Conservation (phyloP, 1,140 invertebrate genomes). For the Callitettix versicolor region DNA sequence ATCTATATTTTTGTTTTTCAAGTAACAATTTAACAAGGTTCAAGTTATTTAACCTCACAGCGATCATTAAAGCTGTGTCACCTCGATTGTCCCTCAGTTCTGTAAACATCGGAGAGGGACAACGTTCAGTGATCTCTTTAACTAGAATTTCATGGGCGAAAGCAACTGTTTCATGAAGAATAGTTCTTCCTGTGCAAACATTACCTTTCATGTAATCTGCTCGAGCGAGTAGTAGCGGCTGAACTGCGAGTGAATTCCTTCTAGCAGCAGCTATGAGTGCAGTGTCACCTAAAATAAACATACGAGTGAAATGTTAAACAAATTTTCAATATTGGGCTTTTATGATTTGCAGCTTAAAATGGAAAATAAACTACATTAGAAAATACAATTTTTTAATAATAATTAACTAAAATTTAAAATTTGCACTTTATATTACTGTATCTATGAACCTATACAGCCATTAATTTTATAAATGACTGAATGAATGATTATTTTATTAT, state of each 20-base stretch:
- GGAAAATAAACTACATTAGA: too few relatives aligned
- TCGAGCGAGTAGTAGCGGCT: not conserved
- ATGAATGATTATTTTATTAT: too few relatives aligned
- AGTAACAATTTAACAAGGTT: not conserved
- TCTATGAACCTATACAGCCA: too few relatives aligned
- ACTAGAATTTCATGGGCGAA: not conserved
- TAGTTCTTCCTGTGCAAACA: not conserved
- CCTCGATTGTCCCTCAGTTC: not conserved
- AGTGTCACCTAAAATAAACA: conserved; percentile 6
- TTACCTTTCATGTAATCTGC: not conserved
- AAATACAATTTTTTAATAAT: too few relatives aligned
- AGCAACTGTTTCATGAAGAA: not conserved
- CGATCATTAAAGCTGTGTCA: not conserved
- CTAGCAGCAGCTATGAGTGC: not conserved
- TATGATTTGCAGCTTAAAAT: too few relatives aligned
- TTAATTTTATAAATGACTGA: too few relatives aligned
- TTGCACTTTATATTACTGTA: too few relatives aligned
- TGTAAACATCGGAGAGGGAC: not conserved
- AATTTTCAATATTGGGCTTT: too few relatives aligned
- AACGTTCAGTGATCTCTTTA: not conserved
- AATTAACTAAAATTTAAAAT: too few relatives aligned
- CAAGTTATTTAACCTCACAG: not conserved
- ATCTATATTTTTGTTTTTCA: not conserved
- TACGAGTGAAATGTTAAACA: too few relatives aligned
- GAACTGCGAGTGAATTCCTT: not conserved